Percentiles rank a stretch among this genome's conserved stretches.
Conservation (phyloP, 2,113 vertebrate genomes). For the Spea multiplicata region DNA sequence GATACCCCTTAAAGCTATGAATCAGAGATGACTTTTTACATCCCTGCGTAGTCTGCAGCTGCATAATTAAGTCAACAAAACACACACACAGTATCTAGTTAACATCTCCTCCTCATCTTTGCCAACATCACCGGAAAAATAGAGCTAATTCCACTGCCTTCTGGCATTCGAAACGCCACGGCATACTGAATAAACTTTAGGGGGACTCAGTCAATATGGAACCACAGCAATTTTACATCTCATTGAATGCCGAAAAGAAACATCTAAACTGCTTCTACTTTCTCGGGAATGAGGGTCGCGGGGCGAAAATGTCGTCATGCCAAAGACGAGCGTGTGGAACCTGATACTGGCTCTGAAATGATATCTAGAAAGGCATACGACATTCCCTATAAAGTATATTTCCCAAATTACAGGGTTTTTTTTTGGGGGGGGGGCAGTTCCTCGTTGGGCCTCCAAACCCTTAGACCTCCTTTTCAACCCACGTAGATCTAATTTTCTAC, state of each 20-base stretch:
- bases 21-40: slow-evolving; percentile 36
- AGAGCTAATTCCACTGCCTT: slow-evolving; percentile 54
- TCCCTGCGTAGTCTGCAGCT: slow-evolving; percentile 23
- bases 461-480: too few relatives aligned
- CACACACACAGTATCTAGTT: slow-evolving; percentile 20
- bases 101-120: slow-evolving; percentile 50
- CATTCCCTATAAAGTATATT: too few relatives aligned
- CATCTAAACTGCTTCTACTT: slow-evolving; percentile 49
- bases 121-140: slow-evolving; percentile 48
- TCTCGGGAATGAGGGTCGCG: background rate
- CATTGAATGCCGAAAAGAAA: slow-evolving; percentile 57
- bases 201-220: slow-evolving; percentile 58
- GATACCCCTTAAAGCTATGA: slow-evolving; percentile 2
- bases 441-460: too few relatives aligned
- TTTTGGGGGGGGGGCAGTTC: too few relatives aligned
- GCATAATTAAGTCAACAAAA: slow-evolving; percentile 36
- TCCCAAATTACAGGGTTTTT: too few relatives aligned
- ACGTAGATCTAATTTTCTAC: too few relatives aligned
- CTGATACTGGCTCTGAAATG: too few relatives aligned
- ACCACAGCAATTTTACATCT: slow-evolving; percentile 64
- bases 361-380: too few relatives aligned
- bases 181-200: slow-evolving; percentile 59
- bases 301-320: too few relatives aligned
- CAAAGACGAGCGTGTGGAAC: too few relatives aligned
- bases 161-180: slow-evolving; percentile 58